Percentiles rank a stretch among this genome's conserved stretches.
These are phyloP conservation scores for Oligia fasciuncula DNA, from an alignment of 2,888 invertebrate species.

Conservation along the genomic window DNA sequence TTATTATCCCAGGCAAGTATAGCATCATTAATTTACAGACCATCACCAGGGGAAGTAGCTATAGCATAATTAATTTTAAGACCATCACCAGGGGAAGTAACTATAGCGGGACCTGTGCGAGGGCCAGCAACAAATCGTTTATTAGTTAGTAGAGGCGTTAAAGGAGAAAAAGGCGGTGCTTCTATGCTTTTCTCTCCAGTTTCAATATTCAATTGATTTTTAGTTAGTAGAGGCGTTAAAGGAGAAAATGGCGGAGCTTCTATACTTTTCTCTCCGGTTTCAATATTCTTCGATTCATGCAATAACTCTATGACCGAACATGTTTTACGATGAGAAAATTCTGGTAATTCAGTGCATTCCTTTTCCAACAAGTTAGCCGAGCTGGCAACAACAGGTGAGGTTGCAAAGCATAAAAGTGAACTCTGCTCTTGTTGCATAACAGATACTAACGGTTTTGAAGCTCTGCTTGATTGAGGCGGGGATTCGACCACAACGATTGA, in stretches of 20 bases:
- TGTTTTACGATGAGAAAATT: not conserved
- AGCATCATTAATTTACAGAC: not conserved
- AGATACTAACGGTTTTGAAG: constrained; percentile 5
- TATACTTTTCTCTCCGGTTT: not conserved
- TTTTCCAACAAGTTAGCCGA: constrained; percentile 3
- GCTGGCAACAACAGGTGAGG: not conserved
- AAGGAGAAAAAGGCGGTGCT: constrained; percentile 1
- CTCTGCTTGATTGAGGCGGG: not conserved
- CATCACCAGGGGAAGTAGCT: not conserved
- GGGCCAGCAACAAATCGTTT: not conserved
- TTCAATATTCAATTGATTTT: not conserved
- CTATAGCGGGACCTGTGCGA: not conserved
- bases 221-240: not conserved
- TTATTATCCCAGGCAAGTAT: not conserved
- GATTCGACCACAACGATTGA: not conserved
- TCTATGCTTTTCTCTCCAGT: constrained; percentile 3
- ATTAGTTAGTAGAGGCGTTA: constrained; percentile 1
- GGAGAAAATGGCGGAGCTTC: constrained; percentile 4
- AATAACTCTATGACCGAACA: not conserved
- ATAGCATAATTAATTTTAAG: not conserved
- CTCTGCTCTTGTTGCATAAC: not conserved
- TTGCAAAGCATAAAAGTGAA: not conserved
- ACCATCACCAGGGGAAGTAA: not conserved
- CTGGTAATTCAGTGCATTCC: not conserved
- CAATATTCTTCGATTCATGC: constrained; percentile 2